These are phyloP conservation scores for Limnephilus auricula DNA, from an alignment of 2,888 invertebrate genomes.

Conservation along the genomic window DNA sequence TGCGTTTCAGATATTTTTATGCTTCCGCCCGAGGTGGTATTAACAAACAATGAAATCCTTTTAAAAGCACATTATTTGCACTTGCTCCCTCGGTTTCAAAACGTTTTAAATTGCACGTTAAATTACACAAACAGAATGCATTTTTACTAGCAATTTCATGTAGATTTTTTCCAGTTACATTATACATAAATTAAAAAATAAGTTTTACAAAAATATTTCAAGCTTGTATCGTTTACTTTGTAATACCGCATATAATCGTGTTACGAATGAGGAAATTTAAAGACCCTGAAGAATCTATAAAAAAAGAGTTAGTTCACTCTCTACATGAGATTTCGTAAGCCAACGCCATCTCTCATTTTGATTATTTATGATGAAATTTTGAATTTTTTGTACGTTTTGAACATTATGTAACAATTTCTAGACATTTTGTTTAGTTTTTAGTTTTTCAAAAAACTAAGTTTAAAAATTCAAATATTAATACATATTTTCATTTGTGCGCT, in stretches of 20 bases:
- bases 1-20: background rate
- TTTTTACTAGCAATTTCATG: background rate
- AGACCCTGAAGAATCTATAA: too few species aligned
- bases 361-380: too few species aligned
- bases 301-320: too few species aligned
- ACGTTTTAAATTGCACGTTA: background rate
- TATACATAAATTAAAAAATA: background rate
- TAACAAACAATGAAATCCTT: constrained; percentile 23
- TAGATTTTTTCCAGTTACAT: background rate
- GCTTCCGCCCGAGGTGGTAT: background rate
- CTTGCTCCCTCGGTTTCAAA: background rate
- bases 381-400: too few species aligned
- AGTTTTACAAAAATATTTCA: background rate
- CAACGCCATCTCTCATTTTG: too few species aligned
- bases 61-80: constrained; percentile 28
- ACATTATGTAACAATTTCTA: too few species aligned
- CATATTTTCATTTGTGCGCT: too few species aligned
- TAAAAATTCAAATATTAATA: too few species aligned
- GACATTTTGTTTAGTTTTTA: too few species aligned
- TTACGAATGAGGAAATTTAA: background rate
- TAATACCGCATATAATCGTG: background rate
- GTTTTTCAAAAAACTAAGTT: too few species aligned
- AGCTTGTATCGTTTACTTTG: background rate
- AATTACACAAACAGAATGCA: background rate
- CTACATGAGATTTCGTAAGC: too few species aligned